These are phyloP conservation scores for Patella caerulea DNA, from an alignment of 2,888 invertebrate genomes.

Conservation along the genomic window DNA sequence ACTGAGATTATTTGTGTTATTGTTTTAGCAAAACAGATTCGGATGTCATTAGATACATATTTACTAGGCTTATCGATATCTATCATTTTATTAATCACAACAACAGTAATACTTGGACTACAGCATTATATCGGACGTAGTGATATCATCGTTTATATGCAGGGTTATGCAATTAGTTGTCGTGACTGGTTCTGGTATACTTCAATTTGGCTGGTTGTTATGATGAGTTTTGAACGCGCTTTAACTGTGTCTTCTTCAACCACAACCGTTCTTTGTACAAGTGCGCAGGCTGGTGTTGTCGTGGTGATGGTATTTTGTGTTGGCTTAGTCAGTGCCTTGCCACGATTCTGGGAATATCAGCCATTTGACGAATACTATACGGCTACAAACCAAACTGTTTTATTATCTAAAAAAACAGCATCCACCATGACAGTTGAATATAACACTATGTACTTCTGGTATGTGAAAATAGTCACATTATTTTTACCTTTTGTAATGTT, in stretches of 20 bases:
- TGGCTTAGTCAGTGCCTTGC: conserved; percentile 64
- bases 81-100: conserved; percentile 50
- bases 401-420: conserved; percentile 51
- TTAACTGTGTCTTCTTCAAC: conserved; percentile 58
- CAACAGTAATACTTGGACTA: conserved; percentile 50
- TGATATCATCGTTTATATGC: conserved; percentile 51
- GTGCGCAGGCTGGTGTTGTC: conserved; percentile 61
- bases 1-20: conserved; percentile 62
- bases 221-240: conserved; percentile 63
- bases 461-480: conserved; percentile 62
- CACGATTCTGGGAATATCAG: conserved; percentile 67
- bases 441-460: conserved; percentile 67
- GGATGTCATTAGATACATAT: conserved; percentile 63
- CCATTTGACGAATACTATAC: conserved; percentile 43
- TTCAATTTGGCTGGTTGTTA: conserved; percentile 65
- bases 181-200: conserved; percentile 67
- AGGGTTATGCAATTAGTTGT: conserved; percentile 59
- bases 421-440: conserved; percentile 60
- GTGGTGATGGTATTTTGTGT: conserved; percentile 62
- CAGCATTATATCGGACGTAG: conserved; percentile 62
- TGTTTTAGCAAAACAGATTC: conserved; percentile 57
- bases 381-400: conserved; percentile 43
- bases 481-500: conserved; percentile 62
- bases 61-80: conserved; percentile 60
- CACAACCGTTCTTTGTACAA: conserved; percentile 54